Conservation (phyloP, 2,113 vertebrate genomes). For the Astatotilapia flaviijosephi region DNA sequence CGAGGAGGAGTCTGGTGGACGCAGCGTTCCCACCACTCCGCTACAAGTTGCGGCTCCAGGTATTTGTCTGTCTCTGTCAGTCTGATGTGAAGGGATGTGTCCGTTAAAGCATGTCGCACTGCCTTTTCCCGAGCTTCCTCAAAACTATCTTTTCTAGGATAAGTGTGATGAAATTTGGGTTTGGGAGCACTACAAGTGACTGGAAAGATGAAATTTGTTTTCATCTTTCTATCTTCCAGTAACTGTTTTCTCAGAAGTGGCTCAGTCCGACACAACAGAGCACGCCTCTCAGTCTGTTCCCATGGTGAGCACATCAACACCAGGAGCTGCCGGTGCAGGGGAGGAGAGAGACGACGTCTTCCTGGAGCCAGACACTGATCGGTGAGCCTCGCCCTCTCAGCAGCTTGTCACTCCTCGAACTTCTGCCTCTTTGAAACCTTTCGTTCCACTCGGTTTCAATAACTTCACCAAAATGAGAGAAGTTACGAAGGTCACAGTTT, state of each 20-base stretch:
- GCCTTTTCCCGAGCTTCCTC: background rate
- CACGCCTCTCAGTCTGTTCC: conserved; percentile 91
- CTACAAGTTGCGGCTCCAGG: conserved; percentile 83
- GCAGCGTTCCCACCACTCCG: conserved; percentile 89
- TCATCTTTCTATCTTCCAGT: conserved; percentile 45
- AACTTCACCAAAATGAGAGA: background rate
- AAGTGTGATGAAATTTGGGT: background rate
- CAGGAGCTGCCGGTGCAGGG: conserved; percentile 69
- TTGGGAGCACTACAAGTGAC: rapidly evolving
- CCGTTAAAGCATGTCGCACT: background rate
- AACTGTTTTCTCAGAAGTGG: conserved; percentile 80
- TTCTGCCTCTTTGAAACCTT: background rate
- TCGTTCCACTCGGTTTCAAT: background rate
- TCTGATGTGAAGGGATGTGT: background rate
- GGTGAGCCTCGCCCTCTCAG: conserved; percentile 64
- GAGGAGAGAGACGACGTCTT: conserved; percentile 87
- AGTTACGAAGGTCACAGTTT: background rate
- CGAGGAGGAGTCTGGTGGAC: conserved; percentile 88
- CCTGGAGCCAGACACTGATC: conserved; percentile 85
- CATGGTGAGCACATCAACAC: conserved; percentile 89
- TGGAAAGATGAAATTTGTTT: background rate
- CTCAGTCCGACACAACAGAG: conserved; percentile 80
- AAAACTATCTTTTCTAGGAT: background rate
- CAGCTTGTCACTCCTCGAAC: background rate
- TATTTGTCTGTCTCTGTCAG: conserved; percentile 21